A percentile compares a stretch with the other conserved stretches of the same genome.
Evolutionary conservation across 92 coral and sea anemone species (phyloP).

Genomic region (Zoanthus sansibaricus): DNA sequence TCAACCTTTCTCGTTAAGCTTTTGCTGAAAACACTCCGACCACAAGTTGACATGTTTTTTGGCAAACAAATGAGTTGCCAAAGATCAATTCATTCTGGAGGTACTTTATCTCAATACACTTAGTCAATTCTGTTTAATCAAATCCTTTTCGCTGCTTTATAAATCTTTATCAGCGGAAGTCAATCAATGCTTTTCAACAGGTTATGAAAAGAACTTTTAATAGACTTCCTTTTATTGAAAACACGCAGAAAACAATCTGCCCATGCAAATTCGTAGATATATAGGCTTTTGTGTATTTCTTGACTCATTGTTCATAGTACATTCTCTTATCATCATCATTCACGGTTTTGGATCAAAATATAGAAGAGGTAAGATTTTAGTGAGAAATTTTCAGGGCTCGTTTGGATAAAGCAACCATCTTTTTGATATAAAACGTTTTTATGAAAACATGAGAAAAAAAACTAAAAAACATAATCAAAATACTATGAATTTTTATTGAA

Average conservation of each 20-base stretch:
- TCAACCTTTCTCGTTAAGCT: background rate
- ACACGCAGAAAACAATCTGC: background rate
- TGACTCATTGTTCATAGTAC: background rate
- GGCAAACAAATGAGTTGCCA: background rate
- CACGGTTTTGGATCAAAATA: slow-evolving; percentile 2
- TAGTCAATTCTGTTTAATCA: slow-evolving; percentile 19
- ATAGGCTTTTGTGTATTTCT: slow-evolving; percentile 22
- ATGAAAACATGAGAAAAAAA: too few relatives aligned
- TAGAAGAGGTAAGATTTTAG: background rate
- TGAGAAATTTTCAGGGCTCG: too few relatives aligned
- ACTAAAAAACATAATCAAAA: too few relatives aligned
- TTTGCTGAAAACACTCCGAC: background rate
- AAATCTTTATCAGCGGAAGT: slow-evolving; percentile 23
- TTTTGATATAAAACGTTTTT: too few relatives aligned
- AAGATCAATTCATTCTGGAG: background rate
- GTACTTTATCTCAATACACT: background rate
- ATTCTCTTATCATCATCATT: background rate
- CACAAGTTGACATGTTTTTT: background rate
- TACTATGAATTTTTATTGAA: too few relatives aligned
- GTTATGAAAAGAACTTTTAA: background rate
- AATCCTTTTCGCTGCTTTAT: background rate
- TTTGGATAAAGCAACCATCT: too few relatives aligned
- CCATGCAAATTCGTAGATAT: slow-evolving; percentile 18
- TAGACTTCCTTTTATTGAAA: slow-evolving; percentile 14
- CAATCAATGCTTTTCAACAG: slow-evolving; percentile 25